Conservation (phyloP, 1,140 invertebrate genomes). For the Gryon sp. region DNA sequence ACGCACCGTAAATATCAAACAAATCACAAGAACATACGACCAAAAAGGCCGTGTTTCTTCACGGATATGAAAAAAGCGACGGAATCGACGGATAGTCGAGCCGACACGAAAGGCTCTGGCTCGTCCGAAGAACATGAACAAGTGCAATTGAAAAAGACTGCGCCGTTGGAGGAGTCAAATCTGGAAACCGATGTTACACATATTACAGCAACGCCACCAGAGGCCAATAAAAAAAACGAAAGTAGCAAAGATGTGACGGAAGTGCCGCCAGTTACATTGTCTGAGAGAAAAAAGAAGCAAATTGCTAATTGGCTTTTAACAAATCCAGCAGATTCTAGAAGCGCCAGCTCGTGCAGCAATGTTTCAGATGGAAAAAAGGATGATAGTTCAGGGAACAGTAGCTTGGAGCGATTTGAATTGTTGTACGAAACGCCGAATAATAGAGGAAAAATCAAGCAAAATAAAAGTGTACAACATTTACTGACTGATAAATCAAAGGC, state of each 20-base stretch:
- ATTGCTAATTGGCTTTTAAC: slow-evolving; percentile 73
- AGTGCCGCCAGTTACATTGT: slow-evolving; percentile 45
- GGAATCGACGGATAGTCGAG: slow-evolving; percentile 57
- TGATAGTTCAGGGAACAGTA: slow-evolving; percentile 74
- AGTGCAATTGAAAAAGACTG: neutral
- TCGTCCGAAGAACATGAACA: slow-evolving; percentile 51
- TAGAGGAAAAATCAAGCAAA: slow-evolving; percentile 64
- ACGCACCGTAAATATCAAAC: slow-evolving; percentile 36
- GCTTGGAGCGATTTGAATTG: slow-evolving; percentile 74
- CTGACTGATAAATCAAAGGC: slow-evolving; percentile 2
- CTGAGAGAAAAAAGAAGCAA: slow-evolving; percentile 70
- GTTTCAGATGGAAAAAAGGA: slow-evolving; percentile 64
- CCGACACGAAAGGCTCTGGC: slow-evolving; percentile 51
- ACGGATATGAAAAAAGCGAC: slow-evolving; percentile 60
- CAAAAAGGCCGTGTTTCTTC: slow-evolving; percentile 59
- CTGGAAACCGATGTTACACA: slow-evolving; percentile 30
- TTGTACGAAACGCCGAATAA: slow-evolving; percentile 78
- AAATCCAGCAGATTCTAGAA: slow-evolving; percentile 66
- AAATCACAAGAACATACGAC: slow-evolving; percentile 46
- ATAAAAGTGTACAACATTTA: slow-evolving; percentile 7
- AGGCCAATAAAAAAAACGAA: too few relatives aligned
- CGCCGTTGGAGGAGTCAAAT: too few relatives aligned
- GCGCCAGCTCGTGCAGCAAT: slow-evolving; percentile 53
- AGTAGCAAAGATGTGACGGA: slow-evolving; percentile 3
- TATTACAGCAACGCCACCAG: slow-evolving; percentile 7